A percentile compares a stretch with the other conserved stretches of the same genome.
Conservation (phyloP, 2,888 invertebrate species). For the Siphonodentalium dalli region DNA sequence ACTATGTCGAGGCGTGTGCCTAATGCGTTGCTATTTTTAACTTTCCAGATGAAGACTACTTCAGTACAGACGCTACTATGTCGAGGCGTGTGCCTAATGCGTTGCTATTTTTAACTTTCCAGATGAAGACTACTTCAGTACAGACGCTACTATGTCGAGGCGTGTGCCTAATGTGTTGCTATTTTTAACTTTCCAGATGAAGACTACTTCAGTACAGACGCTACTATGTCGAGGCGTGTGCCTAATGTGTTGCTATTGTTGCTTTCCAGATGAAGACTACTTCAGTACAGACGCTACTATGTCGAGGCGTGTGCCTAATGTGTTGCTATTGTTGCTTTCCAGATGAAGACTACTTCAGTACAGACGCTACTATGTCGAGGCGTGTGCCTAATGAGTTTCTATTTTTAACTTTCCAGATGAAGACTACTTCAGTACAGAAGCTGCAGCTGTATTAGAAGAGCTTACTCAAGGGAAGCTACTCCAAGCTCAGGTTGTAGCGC, state of each 20-base stretch:
- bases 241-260: background rate
- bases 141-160: too few relatives aligned
- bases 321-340: background rate
- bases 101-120: too few relatives aligned
- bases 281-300: background rate
- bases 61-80: too few relatives aligned
- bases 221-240: background rate
- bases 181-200: too few relatives aligned
- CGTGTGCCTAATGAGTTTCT: background rate
- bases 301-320: background rate
- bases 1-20: too few relatives aligned
- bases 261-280: background rate
- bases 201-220: background rate
- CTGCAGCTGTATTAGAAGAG: slow-evolving; percentile 78
- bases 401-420: slow-evolving; percentile 50
- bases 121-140: too few relatives aligned
- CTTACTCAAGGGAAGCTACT: slow-evolving; percentile 83
- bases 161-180: too few relatives aligned
- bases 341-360: background rate
- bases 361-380: background rate
- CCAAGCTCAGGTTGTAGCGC: slow-evolving; percentile 87
- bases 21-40: too few relatives aligned
- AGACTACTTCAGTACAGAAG: slow-evolving; percentile 77
- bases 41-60: too few relatives aligned
- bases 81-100: too few relatives aligned